Base-by-base conservation (phyloP, 53 echinoderm and acorn worm species). In the Apostichopus leukothele region DNA sequence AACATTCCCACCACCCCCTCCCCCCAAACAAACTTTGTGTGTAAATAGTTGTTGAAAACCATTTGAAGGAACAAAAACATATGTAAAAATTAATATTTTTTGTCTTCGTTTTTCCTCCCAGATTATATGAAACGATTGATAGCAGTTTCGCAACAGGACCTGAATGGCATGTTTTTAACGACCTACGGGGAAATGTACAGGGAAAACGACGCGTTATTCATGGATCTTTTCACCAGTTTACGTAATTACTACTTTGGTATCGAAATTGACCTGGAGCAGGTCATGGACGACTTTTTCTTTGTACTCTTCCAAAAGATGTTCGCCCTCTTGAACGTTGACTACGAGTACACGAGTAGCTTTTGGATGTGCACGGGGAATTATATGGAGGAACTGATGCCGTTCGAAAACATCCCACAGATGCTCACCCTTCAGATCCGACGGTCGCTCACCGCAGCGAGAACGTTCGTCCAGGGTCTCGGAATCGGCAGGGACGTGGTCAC, bases 111-210 rank as follows among this genome's bases (percentile, higher is more conserved):
- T 71, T 71, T 71, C 18, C 18, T 89, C 73, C 5, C 91, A 97
- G 97, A 94, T 90, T 95, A 92, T 87, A 94, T 97, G 91, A 94
- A 95, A 90, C 92, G 89, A 50, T 83, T 97, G 73, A 92, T 97
- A 52, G 94, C 88, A 59, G 88, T 89, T 53, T 92, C 93, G 22
- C 94, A 94, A 54, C 61, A 71, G 5, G 95, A 97, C 52, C 92
- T 97, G 1, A 74, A 90, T 63, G 81, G 83, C 50, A 94, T 95
- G 94, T 97, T 95, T 84, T 78, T 88, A 84, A 86, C 75, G 60
- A 97, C 95, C 52, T 97, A 97, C 55, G 97, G 95, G 74, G 22
- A 71, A 18, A 79, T 97, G 27, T 97, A 95, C 89, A 90, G 92
- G 74, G 92, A 97, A 59, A 89, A 97, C 89, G 84, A 91, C 26